Evolutionary conservation across 2,888 invertebrate species (phyloP).

Genomic region (Pyralis farinalis): DNA sequence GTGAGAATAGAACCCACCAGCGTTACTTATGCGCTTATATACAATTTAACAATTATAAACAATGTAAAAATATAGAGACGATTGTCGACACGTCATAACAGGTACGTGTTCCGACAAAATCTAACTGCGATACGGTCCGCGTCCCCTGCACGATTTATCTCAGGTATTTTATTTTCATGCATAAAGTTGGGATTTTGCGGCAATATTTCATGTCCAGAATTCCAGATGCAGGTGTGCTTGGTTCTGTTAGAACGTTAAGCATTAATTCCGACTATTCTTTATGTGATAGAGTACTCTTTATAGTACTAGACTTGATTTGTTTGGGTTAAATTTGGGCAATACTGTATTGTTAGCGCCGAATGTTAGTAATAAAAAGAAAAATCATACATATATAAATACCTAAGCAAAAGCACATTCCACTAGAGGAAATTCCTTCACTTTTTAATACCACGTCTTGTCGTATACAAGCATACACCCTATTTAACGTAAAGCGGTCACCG

Average conservation of each 20-base stretch:
- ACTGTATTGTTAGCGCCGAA: too few relatives aligned
- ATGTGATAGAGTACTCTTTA: not conserved
- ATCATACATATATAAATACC: too few relatives aligned
- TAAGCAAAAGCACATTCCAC: too few relatives aligned
- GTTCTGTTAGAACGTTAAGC: not conserved
- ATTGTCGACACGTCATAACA: not conserved
- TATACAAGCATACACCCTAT: too few relatives aligned
- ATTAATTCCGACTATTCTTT: not conserved
- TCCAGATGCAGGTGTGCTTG: slow-evolving; percentile 34
- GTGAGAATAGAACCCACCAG: too few relatives aligned
- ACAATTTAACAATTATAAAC: too few relatives aligned
- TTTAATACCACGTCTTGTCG: too few relatives aligned
- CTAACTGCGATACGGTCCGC: slow-evolving; percentile 10
- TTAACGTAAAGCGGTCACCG: too few relatives aligned
- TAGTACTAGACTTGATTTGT: not conserved
- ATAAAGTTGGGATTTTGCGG: slow-evolving; percentile 34
- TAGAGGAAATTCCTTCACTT: too few relatives aligned
- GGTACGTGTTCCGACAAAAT: slow-evolving; percentile 8
- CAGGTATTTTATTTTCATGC: slow-evolving; percentile 26
- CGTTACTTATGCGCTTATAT: too few relatives aligned
- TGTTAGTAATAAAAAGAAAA: too few relatives aligned
- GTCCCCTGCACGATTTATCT: slow-evolving; percentile 25
- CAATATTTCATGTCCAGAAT: slow-evolving; percentile 39
- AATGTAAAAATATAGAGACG: not conserved
- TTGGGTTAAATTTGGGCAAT: too few relatives aligned